phyloP scores from a whole-genome alignment of 2,113 vertebrate genomes.

The Hyperopisus bebe region DNA sequence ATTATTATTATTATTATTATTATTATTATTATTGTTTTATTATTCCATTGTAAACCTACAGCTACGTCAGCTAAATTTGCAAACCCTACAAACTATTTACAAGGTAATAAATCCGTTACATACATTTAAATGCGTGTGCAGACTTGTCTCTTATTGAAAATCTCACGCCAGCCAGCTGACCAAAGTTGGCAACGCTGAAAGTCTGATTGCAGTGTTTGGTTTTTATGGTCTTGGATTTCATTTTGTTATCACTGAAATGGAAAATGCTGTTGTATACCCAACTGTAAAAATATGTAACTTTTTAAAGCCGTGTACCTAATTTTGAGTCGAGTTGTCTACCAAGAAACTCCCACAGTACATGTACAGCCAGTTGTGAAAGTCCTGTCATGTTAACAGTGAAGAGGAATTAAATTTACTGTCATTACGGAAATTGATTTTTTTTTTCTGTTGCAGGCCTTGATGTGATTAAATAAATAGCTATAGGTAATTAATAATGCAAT shows the following conservation, averaged over 20 bases:
- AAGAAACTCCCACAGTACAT: neutral
- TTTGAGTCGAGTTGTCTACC: neutral
- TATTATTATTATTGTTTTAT: too few relatives aligned
- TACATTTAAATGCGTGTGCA: too few relatives aligned
- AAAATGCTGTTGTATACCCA: neutral
- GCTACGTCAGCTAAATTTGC: too few relatives aligned
- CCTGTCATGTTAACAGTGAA: neutral
- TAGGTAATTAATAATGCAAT: neutral
- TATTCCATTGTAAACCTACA: too few relatives aligned
- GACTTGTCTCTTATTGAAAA: too few relatives aligned
- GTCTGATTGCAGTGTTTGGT: neutral
- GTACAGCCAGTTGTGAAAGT: neutral
- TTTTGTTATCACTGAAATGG: neutral
- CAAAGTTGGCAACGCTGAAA: neutral
- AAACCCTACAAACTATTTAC: neutral
- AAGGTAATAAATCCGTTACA: too few relatives aligned
- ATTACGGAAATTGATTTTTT: neutral
- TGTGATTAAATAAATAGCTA: neutral
- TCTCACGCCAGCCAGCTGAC: too few relatives aligned
- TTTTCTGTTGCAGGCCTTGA: neutral
- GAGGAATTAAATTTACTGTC: neutral
- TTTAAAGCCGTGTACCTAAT: neutral
- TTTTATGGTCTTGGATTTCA: neutral
- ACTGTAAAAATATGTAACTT: neutral
- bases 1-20: too few relatives aligned